These are phyloP conservation scores for Boulengeromyrus knoepffleri DNA, from an alignment of 2,113 vertebrate genomes.

Conservation along the genomic window DNA sequence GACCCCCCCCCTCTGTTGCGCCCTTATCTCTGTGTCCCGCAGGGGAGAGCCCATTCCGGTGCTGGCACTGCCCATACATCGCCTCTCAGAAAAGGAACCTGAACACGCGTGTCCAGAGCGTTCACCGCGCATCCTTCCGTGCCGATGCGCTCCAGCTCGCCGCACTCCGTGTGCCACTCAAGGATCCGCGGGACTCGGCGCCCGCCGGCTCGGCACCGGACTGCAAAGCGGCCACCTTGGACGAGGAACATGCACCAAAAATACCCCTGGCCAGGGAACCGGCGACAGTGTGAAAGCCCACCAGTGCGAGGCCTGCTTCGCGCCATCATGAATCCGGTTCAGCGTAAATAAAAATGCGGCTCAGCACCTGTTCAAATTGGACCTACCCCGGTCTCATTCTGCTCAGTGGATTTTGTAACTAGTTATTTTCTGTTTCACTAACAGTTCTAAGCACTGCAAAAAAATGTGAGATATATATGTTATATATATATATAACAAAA, in stretches of 20 bases:
- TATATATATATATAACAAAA: background rate
- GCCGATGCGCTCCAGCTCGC: slow-evolving; percentile 33
- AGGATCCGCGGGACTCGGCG: slow-evolving; percentile 29
- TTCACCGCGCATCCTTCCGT: slow-evolving; percentile 56
- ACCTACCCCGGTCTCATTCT: background rate
- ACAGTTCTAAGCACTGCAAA: background rate
- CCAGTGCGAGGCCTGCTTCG: background rate
- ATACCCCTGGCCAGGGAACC: background rate
- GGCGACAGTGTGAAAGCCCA: background rate
- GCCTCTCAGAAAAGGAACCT: slow-evolving; percentile 84
- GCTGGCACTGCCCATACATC: slow-evolving; percentile 69
- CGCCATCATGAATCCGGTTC: background rate
- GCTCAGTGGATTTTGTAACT: background rate
- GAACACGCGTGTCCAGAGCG: slow-evolving; percentile 59
- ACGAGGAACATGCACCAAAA: background rate
- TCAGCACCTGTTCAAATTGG: background rate
- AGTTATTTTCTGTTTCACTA: background rate
- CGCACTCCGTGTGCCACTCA: slow-evolving; percentile 32
- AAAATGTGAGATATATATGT: background rate
- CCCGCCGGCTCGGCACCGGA: background rate
- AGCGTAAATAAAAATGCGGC: background rate
- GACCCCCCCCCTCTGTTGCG: slow-evolving; percentile 1
- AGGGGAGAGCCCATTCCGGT: slow-evolving; percentile 58
- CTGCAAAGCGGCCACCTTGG: background rate
- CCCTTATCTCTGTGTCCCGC: slow-evolving; percentile 30